Conservation (phyloP, 2,797 vertebrate genomes). For the Lepilemur ruficaudatus region DNA sequence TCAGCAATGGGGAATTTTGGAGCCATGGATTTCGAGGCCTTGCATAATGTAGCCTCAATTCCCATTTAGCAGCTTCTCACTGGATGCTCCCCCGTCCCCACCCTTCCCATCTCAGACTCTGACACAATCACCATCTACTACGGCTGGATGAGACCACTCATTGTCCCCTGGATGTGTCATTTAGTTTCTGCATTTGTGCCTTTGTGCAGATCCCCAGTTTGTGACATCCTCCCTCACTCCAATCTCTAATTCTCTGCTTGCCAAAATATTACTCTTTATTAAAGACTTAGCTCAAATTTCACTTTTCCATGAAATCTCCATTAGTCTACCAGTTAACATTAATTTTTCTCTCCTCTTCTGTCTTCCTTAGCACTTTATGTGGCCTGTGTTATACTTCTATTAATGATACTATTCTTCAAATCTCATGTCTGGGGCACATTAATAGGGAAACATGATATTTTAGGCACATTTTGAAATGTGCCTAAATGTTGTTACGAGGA, state of each 20-base stretch:
- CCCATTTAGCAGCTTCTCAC: not conserved
- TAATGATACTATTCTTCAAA: not conserved
- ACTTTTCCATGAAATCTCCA: not conserved
- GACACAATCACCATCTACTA: not conserved
- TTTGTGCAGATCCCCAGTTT: not conserved
- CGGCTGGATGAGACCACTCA: not conserved
- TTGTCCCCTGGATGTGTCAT: not conserved
- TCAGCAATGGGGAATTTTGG: not conserved
- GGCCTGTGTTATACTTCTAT: not conserved
- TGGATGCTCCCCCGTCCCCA: not conserved
- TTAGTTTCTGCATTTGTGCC: not conserved
- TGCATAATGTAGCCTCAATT: not conserved
- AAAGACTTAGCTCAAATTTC: not conserved
- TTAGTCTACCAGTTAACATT: not conserved
- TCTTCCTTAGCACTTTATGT: not conserved
- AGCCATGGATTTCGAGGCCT: not conserved
- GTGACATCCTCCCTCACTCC: not conserved
- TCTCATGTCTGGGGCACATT: not conserved
- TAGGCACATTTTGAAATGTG: not conserved
- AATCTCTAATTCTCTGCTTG: not conserved
- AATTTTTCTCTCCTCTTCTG: not conserved
- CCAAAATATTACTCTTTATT: not conserved
- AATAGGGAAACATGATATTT: not conserved
- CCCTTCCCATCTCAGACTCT: not conserved
- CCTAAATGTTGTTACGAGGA: not conserved